Evolutionary conservation across 2,888 invertebrate species (phyloP), one percentile per base, ranked within the genome.

Genomic region (Gibbula magus): DNA sequence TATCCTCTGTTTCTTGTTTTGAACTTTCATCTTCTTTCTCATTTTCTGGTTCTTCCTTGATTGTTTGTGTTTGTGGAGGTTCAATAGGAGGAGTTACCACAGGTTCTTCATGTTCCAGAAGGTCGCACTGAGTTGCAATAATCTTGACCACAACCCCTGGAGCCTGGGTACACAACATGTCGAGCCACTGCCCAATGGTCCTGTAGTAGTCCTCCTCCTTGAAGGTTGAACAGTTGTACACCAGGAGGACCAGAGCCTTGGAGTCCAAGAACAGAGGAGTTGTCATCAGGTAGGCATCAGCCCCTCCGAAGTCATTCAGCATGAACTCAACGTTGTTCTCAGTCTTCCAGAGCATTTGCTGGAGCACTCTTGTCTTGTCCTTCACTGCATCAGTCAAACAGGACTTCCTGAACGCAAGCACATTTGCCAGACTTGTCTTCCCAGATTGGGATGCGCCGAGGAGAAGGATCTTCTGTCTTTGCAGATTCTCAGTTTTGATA

Each of bases 91-190:
- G 45, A 13, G 45, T 45, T 13, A 56, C 56, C 16, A 22, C 70
- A 16, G 61, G 78, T 13, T 66, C 52, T 18, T 79, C 53, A 3
- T 74, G 32, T 8, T 80, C 76, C 22, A 83, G 75, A 18, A 85
- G 81, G 80, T 92, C 92, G 73, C 82, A 79, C 75, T 92, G 89
- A n/a, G 92, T 90, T 8, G 91, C 92, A 20, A 92, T 88, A 7
- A 92, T 82, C 84, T 92, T 92, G 70, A 92, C 89, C 3, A 91
- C 89, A 5, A 88, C 88, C 5, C 91, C 91, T 35, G 92, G 92
- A 52, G 85, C 84, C 79, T 89, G 86, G 16, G 84, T 75, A 61
- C 86, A 86, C 0, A 92, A 83, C 75, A 91, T 83, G 22, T 91
- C 89, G 20, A 92, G 77, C 91, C 91, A 92, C 70, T 85, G 83